Conservation (phyloP, 2,797 vertebrate genomes). For the Clarias pachynema region DNA sequence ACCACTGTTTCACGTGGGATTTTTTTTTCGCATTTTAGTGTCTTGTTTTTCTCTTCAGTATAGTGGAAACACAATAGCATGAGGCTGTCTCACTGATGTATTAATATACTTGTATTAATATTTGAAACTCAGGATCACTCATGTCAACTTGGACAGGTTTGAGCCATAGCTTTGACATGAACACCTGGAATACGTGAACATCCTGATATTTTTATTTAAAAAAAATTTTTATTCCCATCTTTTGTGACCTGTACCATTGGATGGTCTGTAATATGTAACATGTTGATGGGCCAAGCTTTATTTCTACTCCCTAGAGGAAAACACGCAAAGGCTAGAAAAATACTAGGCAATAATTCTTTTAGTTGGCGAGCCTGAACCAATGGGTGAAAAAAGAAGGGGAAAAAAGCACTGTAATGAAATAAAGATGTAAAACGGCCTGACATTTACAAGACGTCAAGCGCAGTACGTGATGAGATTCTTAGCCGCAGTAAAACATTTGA, state of each 20-base stretch:
- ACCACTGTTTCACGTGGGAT: not conserved
- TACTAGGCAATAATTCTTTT: constrained; percentile 1
- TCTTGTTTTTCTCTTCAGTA: not conserved
- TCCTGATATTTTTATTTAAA: not conserved
- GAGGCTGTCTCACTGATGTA: not conserved
- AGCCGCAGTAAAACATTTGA: too few relatives aligned
- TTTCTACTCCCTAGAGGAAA: not conserved
- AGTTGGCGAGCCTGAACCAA: not conserved
- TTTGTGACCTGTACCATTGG: not conserved
- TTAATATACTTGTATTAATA: not conserved
- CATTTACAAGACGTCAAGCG: too few relatives aligned
- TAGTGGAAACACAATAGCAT: not conserved
- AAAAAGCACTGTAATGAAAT: not conserved
- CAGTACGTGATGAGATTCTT: too few relatives aligned
- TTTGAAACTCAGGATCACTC: not conserved
- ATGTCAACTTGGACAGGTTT: not conserved
- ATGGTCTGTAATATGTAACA: not conserved
- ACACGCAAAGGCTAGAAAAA: not conserved
- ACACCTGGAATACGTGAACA: not conserved
- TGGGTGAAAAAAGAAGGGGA: not conserved
- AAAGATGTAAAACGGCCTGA: too few relatives aligned
- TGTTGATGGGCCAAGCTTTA: not conserved
- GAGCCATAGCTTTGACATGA: not conserved
- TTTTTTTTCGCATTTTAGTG: not conserved
- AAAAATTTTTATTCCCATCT: not conserved